A percentile compares a stretch with the other conserved stretches of the same genome.
phyloP scores from a whole-genome alignment of 2,113 vertebrate species.

The Megatriorchis doriae region DNA sequence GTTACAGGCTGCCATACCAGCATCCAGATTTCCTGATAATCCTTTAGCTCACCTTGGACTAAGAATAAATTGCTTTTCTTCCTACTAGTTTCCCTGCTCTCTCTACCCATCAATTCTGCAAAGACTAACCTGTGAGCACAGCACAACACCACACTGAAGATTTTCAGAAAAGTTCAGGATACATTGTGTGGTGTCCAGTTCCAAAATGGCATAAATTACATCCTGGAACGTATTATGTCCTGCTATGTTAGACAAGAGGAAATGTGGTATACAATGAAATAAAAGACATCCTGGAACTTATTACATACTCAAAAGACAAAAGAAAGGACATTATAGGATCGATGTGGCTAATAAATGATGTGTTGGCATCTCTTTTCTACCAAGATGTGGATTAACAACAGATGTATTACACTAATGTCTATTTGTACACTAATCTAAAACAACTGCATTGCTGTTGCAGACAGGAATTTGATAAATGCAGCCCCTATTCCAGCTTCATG shows the following conservation, averaged over 20 bases:
- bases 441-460: constrained; percentile 74
- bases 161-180: constrained; percentile 51
- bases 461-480: constrained; percentile 74
- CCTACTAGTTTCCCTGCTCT: neutral
- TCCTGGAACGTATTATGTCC: constrained; percentile 73
- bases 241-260: constrained; percentile 72
- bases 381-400: constrained; percentile 78
- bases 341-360: constrained; percentile 77
- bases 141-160: neutral
- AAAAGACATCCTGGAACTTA: constrained; percentile 79
- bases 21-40: neutral
- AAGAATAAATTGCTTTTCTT: neutral
- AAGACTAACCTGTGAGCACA: constrained; percentile 12
- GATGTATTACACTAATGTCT: constrained; percentile 77
- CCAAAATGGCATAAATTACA: constrained; percentile 69
- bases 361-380: constrained; percentile 78
- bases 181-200: constrained; percentile 50
- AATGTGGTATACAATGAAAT: constrained; percentile 74
- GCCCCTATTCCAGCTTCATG: constrained; percentile 29
- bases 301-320: constrained; percentile 64
- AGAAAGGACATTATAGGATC: constrained; percentile 74
- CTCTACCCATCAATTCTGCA: neutral
- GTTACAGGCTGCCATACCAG: neutral
- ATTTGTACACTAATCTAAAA: constrained; percentile 81
- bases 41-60: neutral